phyloP scores from a whole-genome alignment of 2,797 vertebrate species.

The Sebastes umbrosus region DNA sequence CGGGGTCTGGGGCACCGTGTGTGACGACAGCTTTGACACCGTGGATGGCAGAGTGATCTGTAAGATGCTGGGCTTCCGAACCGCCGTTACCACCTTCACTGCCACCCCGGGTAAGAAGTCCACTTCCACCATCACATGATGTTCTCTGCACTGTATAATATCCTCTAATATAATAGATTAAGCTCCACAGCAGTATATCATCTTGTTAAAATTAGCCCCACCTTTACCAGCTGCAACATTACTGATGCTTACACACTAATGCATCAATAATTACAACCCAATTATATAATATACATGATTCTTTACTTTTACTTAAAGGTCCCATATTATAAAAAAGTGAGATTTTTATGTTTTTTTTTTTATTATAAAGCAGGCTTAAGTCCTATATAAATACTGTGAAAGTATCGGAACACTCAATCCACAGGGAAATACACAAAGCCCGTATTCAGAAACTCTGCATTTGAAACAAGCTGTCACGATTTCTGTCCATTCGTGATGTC shows the following conservation, averaged over 20 bases:
- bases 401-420: neutral
- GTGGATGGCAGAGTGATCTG: constrained; percentile 84
- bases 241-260: no score
- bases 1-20: constrained; percentile 87
- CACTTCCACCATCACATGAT: neutral
- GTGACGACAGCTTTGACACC: constrained; percentile 82
- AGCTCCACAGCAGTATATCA: neutral
- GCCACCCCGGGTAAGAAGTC: constrained; percentile 69
- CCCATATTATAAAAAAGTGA: no score
- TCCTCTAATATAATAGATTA: neutral
- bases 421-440: no score
- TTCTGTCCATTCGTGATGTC: no score
- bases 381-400: no score
- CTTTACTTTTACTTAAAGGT: neutral
- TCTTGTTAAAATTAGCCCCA: neutral
- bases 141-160: neutral
- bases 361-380: no score
- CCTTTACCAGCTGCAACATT: neutral
- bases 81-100: fast-evolving
- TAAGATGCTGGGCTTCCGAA: constrained; percentile 84
- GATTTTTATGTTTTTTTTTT: no score
- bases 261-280: no score
- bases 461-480: no score
- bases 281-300: neutral
- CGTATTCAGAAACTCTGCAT: no score